Base-by-base conservation (phyloP, 2,797 vertebrate genomes). In the Eremophila alpestris region DNA sequence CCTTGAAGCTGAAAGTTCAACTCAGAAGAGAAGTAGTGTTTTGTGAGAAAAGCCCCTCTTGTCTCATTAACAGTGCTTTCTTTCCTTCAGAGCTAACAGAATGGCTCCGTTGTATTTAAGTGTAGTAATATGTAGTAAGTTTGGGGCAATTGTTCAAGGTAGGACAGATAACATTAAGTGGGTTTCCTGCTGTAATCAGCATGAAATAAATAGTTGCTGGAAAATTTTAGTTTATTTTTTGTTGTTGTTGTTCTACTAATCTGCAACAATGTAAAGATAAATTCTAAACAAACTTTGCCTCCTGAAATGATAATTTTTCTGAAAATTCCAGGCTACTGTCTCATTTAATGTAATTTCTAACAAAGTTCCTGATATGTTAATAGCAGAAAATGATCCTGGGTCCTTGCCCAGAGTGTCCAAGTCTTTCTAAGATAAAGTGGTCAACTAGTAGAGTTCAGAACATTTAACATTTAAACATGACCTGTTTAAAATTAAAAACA, bases 91-190 rank as follows among this genome's bases (percentile, higher is more conserved):
- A 81, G 32, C 5, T 52, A 48, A 51, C 34, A 63, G 36, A 86
- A 86, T 27, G 12, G 24, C 52, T 77, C 20, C 3, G 54, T 74
- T 68, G 23, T 83, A 65, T 83, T 77, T 79, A 75, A 82, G 23
- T 75, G 24, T 27, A 54, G 24, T 48, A 59, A 63, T 19, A 51
- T 0, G 0, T 11, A 58, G 24, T n/a, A 46, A 62, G 10, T 78
- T 70, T 56, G 7, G 38, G 49, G 16, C 26, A n/a, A 18, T 65
- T 73, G 30, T 82, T 84, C 48, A 36, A 4, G 1, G 1, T 20
- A 24, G 43, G 4, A 15, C 27, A 52, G 76, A 29, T 22, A 67
- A 48, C 15, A 34, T 45, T 52, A 54, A 63, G 43, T 11, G 11
- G 5, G 30, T 77, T 94, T 88, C 34, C 56, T 81, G 54, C 34